Evolutionary conservation across 30 jellyfish, hydroid and myxozoan genomes (phyloP).

Genomic region (Turritopsis dohrnii): DNA sequence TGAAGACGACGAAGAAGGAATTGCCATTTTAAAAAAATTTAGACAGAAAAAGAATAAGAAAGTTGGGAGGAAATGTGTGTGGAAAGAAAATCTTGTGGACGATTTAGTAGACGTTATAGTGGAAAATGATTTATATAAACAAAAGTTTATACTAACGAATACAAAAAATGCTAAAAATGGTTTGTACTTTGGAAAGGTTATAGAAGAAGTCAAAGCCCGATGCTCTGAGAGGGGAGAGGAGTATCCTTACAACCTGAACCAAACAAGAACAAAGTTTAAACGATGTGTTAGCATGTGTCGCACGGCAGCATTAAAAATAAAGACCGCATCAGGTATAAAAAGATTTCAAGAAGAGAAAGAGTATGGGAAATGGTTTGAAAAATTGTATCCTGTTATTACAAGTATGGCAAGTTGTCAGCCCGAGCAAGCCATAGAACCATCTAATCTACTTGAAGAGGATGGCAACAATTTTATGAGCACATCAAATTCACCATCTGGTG

Average conservation of each 20-base stretch:
- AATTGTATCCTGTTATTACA: not conserved
- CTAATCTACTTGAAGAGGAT: not conserved
- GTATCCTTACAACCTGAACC: not conserved
- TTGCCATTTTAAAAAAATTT: not conserved
- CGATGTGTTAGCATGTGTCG: not conserved
- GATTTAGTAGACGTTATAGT: not conserved
- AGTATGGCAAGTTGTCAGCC: conserved; percentile 26
- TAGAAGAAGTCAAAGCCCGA: not conserved
- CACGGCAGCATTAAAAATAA: not conserved
- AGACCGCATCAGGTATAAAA: not conserved
- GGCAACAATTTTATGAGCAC: not conserved
- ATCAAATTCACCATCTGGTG: not conserved
- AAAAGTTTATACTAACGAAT: not conserved
- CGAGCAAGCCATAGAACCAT: conserved; percentile 8
- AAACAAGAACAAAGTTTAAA: not conserved
- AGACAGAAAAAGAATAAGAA: not conserved
- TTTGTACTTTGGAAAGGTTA: not conserved
- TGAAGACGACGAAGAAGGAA: not conserved
- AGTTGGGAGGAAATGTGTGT: not conserved
- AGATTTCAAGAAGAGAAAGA: conserved; percentile 1
- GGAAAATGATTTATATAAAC: not conserved
- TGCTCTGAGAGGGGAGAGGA: not conserved
- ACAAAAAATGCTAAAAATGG: not conserved
- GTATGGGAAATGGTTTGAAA: conserved; percentile 8
- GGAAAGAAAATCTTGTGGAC: not conserved